phyloP scores from a whole-genome alignment of 2,113 vertebrate species.

The Verasper variegatus region DNA sequence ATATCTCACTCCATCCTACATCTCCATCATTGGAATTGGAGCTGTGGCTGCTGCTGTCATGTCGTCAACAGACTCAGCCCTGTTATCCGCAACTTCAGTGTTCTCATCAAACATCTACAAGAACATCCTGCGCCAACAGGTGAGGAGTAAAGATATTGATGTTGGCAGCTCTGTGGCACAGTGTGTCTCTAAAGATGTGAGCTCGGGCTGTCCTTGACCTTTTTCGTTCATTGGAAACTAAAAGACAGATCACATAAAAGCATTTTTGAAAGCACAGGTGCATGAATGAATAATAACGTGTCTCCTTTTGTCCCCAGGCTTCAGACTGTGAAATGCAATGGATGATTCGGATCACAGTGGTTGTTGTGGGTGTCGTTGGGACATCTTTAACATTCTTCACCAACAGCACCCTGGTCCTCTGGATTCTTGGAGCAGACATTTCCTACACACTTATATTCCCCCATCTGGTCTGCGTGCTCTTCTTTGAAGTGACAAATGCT shows the following conservation, averaged over 20 bases:
- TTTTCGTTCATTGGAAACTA: not conserved
- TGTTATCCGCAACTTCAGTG: constrained; percentile 69
- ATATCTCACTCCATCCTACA: constrained; percentile 47
- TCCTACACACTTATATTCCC: constrained; percentile 82
- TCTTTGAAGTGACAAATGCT: constrained; percentile 63
- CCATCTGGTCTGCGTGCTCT: constrained; percentile 82
- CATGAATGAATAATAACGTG: not conserved
- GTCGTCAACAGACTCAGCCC: constrained; percentile 72
- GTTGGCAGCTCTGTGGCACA: not conserved
- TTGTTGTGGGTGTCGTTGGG: constrained; percentile 74
- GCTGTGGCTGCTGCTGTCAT: constrained; percentile 73
- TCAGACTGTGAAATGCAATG: constrained; percentile 80
- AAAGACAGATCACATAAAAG: not conserved
- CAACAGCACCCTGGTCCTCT: constrained; percentile 79
- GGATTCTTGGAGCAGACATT: constrained; percentile 82
- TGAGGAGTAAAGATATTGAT: not conserved
- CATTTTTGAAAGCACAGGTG: not conserved
- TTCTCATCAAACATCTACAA: constrained; percentile 68
- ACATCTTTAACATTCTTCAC: constrained; percentile 74
- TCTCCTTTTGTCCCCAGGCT: constrained; percentile 67
- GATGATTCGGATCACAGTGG: constrained; percentile 77
- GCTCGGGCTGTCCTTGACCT: not conserved
- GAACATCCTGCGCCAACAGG: constrained; percentile 56
- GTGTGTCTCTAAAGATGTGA: not conserved
- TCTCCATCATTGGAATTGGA: constrained; percentile 64